Evolutionary conservation across 2,113 vertebrate genomes (phyloP), one percentile per base, ranked within the genome.

Genomic region (Carollia perspicillata): DNA sequence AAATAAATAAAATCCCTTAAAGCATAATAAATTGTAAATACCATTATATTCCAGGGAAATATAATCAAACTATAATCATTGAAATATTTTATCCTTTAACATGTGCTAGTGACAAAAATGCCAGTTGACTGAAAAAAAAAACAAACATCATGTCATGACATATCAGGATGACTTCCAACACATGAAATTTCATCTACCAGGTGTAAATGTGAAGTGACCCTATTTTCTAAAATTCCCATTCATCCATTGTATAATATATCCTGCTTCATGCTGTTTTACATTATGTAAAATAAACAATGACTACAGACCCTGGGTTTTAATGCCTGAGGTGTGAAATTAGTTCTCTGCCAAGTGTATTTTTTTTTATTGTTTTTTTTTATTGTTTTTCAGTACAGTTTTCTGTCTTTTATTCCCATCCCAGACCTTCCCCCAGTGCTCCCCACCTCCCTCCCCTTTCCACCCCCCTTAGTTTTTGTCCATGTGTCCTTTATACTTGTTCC

Each of bases 321-420:
- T 81, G 44, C 72, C 95, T 84, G 93, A 98, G 89, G 97, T 98
- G 96, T 97, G 98, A 98, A 98, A 98, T 98, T 97, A 97, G 86
- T 97, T 98, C 89, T 97, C 51, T 95, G 20, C 92, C 51, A 84
- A 96, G 77, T n/a, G n/a, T n/a, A n/a, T n/a, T n/a, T n/a, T n/a
- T n/a, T n/a, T n/a, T n/a, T n/a, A n/a, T n/a, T n/a, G n/a, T n/a
- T n/a, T n/a, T n/a, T n/a, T n/a, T n/a, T n/a, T n/a, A n/a, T n/a
- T n/a, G n/a, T n/a, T n/a, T n/a, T n/a, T n/a, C n/a, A n/a, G n/a
- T n/a, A n/a, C n/a, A n/a, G n/a, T n/a, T n/a, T n/a, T n/a, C n/a
- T n/a, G n/a, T n/a, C n/a, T n/a, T n/a, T n/a, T n/a, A n/a, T n/a
- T n/a, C n/a, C n/a, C n/a, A n/a, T n/a, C n/a, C n/a, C n/a, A n/a